These are phyloP conservation scores for Drosophila prolongata DNA, from an alignment of 2,888 invertebrate species.

Conservation along the genomic window DNA sequence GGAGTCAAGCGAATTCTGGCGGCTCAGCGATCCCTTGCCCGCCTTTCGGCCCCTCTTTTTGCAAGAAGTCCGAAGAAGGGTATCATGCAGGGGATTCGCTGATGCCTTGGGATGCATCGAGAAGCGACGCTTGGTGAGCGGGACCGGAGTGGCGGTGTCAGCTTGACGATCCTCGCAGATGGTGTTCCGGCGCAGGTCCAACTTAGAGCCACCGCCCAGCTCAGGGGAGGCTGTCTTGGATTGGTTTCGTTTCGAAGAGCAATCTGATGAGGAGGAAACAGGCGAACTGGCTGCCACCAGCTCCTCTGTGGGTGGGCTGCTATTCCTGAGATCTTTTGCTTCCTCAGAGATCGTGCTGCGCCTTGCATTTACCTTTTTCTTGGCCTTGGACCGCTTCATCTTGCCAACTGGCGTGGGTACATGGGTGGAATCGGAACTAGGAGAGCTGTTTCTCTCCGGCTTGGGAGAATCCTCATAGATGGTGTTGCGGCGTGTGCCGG, in stretches of 20 bases:
- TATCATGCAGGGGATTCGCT: slow-evolving; percentile 25
- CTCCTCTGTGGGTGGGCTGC: neutral
- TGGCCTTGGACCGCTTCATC: neutral
- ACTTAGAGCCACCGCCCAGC: neutral
- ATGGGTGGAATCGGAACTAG: slow-evolving; percentile 9
- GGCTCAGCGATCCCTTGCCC: neutral
- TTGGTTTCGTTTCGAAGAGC: neutral
- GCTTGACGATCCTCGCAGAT: slow-evolving; percentile 47
- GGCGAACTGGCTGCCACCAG: slow-evolving; percentile 2
- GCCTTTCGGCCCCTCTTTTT: slow-evolving; percentile 21
- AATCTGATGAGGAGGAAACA: slow-evolving; percentile 10
- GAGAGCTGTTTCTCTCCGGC: slow-evolving; percentile 10
- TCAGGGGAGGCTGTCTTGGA: neutral
- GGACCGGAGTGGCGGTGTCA: neutral
- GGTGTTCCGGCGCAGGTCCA: slow-evolving; percentile 23
- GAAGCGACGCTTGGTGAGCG: slow-evolving; percentile 47
- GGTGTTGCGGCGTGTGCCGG: slow-evolving; percentile 11
- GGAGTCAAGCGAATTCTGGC: slow-evolving; percentile 45
- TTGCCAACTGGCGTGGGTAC: neutral
- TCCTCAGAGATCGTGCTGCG: slow-evolving; percentile 24
- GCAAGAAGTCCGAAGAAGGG: neutral
- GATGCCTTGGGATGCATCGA: slow-evolving; percentile 56
- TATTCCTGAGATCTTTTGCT: slow-evolving; percentile 1
- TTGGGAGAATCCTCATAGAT: slow-evolving; percentile 20
- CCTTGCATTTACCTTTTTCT: slow-evolving; percentile 2